These are phyloP conservation scores for Tachina lurida DNA, from an alignment of 2,888 invertebrate species.

Conservation along the genomic window DNA sequence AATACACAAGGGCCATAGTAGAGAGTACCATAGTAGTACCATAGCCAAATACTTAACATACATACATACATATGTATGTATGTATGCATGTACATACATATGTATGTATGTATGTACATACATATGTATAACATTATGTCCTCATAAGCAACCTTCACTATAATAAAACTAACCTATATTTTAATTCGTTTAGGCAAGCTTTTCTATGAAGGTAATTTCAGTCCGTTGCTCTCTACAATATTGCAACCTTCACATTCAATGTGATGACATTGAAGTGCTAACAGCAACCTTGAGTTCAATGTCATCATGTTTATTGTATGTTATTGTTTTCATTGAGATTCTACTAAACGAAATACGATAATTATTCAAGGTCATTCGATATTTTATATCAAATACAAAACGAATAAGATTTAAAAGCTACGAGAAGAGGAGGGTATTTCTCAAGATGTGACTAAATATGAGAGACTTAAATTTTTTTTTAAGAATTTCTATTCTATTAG, in stretches of 20 bases:
- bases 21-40: too few species aligned
- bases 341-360: constrained; percentile 34
- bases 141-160: constrained; percentile 72
- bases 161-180: constrained; percentile 1
- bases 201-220: constrained; percentile 63
- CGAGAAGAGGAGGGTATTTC: constrained; percentile 11
- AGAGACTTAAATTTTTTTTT: too few species aligned
- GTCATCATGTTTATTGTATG: constrained; percentile 75
- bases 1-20: background rate
- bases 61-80: background rate
- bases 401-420: constrained; percentile 41
- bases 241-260: constrained; percentile 60
- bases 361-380: constrained; percentile 57
- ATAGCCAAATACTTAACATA: too few species aligned
- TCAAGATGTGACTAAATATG: background rate
- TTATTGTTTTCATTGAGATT: background rate
- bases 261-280: constrained; percentile 75
- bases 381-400: constrained; percentile 26
- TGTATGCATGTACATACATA: background rate
- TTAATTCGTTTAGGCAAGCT: constrained; percentile 73
- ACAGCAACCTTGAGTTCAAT: constrained; percentile 73
- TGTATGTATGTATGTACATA: background rate
- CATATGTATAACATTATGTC: background rate
- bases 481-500: too few species aligned
- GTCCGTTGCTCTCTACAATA: constrained; percentile 59